These are phyloP conservation scores for Lynx canadensis DNA, from an alignment of 2,113 vertebrate species.

Conservation along the genomic window DNA sequence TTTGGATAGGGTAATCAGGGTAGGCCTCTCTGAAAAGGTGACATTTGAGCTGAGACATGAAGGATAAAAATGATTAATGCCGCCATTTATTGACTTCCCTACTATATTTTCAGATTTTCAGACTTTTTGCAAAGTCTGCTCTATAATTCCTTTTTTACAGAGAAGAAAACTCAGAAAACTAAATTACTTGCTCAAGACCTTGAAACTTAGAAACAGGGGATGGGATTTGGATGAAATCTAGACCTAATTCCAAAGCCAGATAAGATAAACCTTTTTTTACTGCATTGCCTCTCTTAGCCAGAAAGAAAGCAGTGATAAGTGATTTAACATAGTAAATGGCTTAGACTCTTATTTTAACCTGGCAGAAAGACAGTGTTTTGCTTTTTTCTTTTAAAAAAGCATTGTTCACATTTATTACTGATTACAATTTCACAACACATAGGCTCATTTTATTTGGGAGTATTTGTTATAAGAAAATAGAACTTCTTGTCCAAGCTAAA, in stretches of 20 bases:
- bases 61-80: not conserved
- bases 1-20: not conserved
- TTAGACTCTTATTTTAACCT: conserved; percentile 35
- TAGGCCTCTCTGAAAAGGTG: not conserved
- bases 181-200: conserved; percentile 20
- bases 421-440: conserved; percentile 31
- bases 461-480: conserved; percentile 10
- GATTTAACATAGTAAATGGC: conserved; percentile 8
- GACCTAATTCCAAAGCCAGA: conserved; percentile 20
- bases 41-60: not conserved
- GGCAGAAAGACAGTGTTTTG: not conserved
- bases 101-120: no score
- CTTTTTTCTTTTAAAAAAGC: not conserved
- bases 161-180: conserved; percentile 25
- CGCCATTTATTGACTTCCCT: conserved; percentile 21
- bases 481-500: conserved; percentile 9
- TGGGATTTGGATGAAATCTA: not conserved
- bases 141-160: conserved; percentile 8
- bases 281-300: not conserved
- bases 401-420: conserved; percentile 2
- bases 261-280: not conserved
- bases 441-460: conserved; percentile 26
- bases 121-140: not conserved
- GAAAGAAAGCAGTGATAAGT: not conserved
- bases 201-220: not conserved